Conservation (phyloP, 2,888 invertebrate genomes). For the Yponomeuta plumbellus region DNA sequence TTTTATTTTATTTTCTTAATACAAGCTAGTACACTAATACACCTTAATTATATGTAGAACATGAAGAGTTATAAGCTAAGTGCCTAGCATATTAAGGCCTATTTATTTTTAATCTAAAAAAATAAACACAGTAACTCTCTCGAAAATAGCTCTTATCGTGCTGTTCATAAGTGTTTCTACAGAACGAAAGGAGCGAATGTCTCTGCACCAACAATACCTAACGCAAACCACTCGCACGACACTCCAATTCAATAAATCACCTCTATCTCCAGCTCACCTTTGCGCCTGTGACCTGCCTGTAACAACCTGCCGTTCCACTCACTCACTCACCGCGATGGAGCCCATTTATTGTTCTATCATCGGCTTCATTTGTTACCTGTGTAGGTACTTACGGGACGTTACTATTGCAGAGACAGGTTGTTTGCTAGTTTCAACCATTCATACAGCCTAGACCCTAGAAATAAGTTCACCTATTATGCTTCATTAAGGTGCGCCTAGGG, state of each 20-base stretch:
- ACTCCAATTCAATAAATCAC: background rate
- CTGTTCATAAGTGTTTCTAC: background rate
- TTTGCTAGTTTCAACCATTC: too few relatives aligned
- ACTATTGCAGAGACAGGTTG: too few relatives aligned
- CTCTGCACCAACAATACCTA: background rate
- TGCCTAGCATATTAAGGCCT: too few relatives aligned
- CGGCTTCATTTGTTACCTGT: background rate
- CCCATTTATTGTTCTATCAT: background rate
- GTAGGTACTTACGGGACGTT: background rate
- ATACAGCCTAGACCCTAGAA: too few relatives aligned
- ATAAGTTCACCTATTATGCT: too few relatives aligned
- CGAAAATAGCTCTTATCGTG: background rate
- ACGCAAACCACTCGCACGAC: background rate
- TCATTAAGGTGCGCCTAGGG: too few relatives aligned
- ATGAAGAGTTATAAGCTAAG: too few relatives aligned
- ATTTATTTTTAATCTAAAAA: too few relatives aligned
- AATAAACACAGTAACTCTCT: too few relatives aligned
- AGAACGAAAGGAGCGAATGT: background rate
- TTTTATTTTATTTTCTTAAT: too few relatives aligned
- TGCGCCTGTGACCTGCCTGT: background rate
- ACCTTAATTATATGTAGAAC: too few relatives aligned
- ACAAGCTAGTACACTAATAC: too few relatives aligned
- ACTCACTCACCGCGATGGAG: background rate
- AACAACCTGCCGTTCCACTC: background rate
- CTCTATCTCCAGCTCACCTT: background rate